A percentile compares a stretch with the other conserved stretches of the same genome.
Conservation (phyloP, 2,888 invertebrate species). For the Hirtodrosophila histrioides region DNA sequence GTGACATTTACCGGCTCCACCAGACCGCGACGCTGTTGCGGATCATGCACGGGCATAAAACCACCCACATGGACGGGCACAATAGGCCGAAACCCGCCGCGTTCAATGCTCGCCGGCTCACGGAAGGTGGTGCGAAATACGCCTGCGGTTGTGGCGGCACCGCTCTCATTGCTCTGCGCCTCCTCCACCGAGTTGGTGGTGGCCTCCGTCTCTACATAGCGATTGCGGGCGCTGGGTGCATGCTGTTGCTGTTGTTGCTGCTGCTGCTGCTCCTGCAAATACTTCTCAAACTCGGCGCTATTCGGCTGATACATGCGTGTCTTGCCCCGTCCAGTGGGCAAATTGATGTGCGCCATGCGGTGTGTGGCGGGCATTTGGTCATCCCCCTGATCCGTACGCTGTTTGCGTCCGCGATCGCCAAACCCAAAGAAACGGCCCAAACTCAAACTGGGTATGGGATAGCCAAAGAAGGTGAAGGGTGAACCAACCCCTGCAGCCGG, state of each 20-base stretch:
- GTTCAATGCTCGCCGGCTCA: constrained; percentile 86
- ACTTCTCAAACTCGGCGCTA: constrained; percentile 83
- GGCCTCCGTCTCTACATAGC: constrained; percentile 60
- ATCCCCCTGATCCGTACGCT: constrained; percentile 69
- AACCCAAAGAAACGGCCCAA: constrained; percentile 88
- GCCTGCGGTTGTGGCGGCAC: constrained; percentile 69
- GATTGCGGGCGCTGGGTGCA: constrained; percentile 63
- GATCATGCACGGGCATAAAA: constrained; percentile 88
- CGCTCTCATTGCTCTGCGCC: constrained; percentile 74
- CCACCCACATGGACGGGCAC: constrained; percentile 89
- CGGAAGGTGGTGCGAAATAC: constrained; percentile 82
- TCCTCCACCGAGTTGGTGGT: constrained; percentile 78
- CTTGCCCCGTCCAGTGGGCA: constrained; percentile 74
- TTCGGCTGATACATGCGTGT: constrained; percentile 83
- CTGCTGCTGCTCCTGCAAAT: constrained; percentile 71
- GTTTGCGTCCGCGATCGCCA: constrained; percentile 82
- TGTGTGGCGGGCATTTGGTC: constrained; percentile 76
- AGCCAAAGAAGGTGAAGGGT: constrained; percentile 93
- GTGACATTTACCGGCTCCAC: constrained; percentile 79
- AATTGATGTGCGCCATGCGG: constrained; percentile 73
- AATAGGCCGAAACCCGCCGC: constrained; percentile 91
- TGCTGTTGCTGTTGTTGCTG: constrained; percentile 55
- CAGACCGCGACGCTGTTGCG: constrained; percentile 69
- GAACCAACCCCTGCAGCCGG: constrained; percentile 73
- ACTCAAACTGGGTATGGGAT: constrained; percentile 90